Evolutionary conservation across 2,797 vertebrate genomes (phyloP).

Genomic region (Phyllotis vaccarum): DNA sequence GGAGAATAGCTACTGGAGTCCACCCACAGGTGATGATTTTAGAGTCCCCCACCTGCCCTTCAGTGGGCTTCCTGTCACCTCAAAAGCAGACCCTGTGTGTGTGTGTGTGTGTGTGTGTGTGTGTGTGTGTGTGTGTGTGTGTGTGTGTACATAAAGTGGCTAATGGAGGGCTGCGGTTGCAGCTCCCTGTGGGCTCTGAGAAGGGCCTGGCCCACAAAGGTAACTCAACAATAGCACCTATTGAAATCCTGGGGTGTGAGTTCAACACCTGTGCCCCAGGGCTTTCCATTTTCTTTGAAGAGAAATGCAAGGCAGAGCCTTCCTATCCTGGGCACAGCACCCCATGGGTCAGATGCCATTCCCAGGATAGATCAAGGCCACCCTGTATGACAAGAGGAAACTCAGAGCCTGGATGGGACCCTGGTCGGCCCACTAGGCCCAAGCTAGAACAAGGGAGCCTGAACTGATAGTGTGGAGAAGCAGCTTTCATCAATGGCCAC

Average conservation of each 20-base stretch:
- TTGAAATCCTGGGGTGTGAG: not conserved
- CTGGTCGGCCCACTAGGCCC: not conserved
- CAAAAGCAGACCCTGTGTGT: not conserved
- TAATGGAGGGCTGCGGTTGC: not conserved
- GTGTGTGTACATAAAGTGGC: accelerated
- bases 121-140: accelerated
- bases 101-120: accelerated
- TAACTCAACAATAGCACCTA: accelerated
- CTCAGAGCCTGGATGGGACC: not conserved
- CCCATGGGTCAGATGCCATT: not conserved
- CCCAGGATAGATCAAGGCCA: not conserved
- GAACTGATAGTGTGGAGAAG: not conserved
- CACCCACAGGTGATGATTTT: not conserved
- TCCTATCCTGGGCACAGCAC: not conserved
- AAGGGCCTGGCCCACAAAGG: not conserved
- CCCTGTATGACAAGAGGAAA: not conserved
- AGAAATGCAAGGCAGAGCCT: not conserved
- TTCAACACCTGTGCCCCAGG: not conserved
- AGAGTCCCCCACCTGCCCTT: not conserved
- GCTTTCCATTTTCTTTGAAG: not conserved
- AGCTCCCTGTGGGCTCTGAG: not conserved
- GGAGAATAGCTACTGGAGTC: not conserved
- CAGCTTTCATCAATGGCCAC: not conserved
- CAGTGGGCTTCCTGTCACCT: not conserved
- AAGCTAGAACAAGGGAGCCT: not conserved